A percentile compares a stretch with the other conserved stretches of the same genome.
phyloP scores from a whole-genome alignment of 2,797 vertebrate species.

The Rhyacichthys aspro region DNA sequence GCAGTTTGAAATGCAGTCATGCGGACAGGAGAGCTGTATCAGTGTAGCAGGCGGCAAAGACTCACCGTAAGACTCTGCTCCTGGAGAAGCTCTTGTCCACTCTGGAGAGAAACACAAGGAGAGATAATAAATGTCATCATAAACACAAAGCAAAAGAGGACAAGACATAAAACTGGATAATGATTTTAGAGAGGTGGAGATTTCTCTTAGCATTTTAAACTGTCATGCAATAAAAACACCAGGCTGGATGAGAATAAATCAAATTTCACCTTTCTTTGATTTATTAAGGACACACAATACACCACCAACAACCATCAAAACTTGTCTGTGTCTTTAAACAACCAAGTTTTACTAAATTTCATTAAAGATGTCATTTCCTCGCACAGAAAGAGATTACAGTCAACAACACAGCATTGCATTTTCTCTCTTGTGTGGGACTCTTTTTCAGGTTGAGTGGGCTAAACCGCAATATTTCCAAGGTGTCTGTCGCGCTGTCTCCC shows the following conservation, averaged over 20 bases:
- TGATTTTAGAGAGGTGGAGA: background rate
- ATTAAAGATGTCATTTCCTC: constrained; percentile 2
- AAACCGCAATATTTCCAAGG: background rate
- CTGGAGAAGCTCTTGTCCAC: constrained; percentile 77
- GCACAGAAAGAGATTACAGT: background rate
- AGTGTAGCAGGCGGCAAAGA: constrained; percentile 1
- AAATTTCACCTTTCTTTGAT: no score
- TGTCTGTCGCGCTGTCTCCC: background rate
- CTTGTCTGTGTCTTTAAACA: background rate
- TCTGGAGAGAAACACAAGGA: constrained; percentile 60
- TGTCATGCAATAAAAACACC: background rate
- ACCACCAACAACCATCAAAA: background rate
- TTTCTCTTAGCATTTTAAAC: background rate
- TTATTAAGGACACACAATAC: no score
- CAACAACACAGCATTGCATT: background rate
- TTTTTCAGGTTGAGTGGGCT: background rate
- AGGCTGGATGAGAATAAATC: no score
- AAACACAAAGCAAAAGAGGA: background rate
- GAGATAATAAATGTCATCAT: constrained; percentile 12
- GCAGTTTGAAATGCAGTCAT: background rate
- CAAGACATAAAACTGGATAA: background rate
- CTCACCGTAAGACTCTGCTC: constrained; percentile 75
- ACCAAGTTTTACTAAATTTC: background rate
- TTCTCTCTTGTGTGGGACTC: background rate
- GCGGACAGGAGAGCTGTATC: background rate